Conservation (phyloP, 2,888 invertebrate species). For the Eustalomyia histrio region DNA sequence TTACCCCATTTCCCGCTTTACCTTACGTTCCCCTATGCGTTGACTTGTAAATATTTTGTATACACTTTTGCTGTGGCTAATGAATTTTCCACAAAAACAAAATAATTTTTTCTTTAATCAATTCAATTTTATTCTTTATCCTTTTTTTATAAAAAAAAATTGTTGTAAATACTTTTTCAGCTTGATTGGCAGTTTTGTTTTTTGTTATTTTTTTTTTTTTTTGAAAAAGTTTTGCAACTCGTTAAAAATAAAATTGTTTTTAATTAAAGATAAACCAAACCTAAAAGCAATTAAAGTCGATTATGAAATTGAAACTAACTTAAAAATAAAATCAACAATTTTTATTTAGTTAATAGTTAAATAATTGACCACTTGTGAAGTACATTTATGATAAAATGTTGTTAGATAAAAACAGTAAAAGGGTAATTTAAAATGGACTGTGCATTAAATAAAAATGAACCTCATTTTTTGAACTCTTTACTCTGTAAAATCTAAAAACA, state of each 20-base stretch:
- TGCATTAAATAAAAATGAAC: too few relatives aligned
- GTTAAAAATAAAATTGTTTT: conserved; percentile 37
- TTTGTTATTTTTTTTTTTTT: conserved; percentile 14
- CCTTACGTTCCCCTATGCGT: too few relatives aligned
- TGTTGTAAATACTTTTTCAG: conserved; percentile 1
- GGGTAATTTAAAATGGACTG: too few relatives aligned
- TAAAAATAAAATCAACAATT: not conserved
- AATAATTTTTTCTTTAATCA: not conserved
- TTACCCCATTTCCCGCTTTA: too few relatives aligned
- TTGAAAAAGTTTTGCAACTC: conserved; percentile 10
- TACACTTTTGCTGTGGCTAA: not conserved
- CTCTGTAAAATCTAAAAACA: too few relatives aligned
- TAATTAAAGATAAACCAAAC: conserved; percentile 31
- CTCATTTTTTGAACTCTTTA: too few relatives aligned
- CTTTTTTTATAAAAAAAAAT: conserved; percentile 10
- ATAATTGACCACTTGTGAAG: not conserved
- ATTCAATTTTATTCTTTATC: conserved; percentile 5
- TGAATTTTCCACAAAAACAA: not conserved
- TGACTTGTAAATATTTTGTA: not conserved
- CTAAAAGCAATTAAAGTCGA: conserved; percentile 18
- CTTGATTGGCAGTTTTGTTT: conserved; percentile 31
- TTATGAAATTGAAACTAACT: not conserved
- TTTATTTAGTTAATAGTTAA: not conserved
- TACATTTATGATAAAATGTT: not conserved
- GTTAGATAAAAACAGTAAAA: too few relatives aligned